A percentile compares a stretch with the other conserved stretches of the same genome.
phyloP scores from a whole-genome alignment of 2,888 invertebrate species.

The Cephalotes varians region DNA sequence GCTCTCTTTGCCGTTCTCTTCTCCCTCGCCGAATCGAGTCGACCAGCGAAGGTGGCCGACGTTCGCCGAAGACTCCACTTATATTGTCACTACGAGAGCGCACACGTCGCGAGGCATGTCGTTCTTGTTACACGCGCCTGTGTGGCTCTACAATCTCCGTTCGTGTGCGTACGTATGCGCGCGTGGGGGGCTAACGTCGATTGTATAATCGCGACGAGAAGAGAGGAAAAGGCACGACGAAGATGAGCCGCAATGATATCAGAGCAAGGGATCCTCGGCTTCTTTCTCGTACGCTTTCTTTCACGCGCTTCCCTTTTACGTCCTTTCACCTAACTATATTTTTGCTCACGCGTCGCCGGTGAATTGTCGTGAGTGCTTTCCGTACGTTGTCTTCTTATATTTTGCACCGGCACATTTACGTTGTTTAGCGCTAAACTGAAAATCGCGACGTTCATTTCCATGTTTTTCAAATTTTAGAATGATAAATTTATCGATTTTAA shows the following conservation, averaged over 20 bases:
- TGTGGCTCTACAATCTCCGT: conserved; percentile 13
- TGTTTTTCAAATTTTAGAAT: background rate
- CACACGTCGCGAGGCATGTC: conserved; percentile 64
- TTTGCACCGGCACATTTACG: background rate
- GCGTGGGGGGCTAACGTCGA: conserved; percentile 68
- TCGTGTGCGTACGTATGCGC: conserved; percentile 46
- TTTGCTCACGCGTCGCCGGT: conserved; percentile 15
- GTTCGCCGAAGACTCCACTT: conserved; percentile 72
- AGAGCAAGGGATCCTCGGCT: conserved; percentile 71
- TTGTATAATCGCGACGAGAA: conserved; percentile 76
- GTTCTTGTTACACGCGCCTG: conserved; percentile 52
- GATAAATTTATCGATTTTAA: background rate
- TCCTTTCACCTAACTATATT: conserved; percentile 37
- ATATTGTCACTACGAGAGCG: conserved; percentile 77
- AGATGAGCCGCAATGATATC: conserved; percentile 73
- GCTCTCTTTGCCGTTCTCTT: conserved; percentile 45
- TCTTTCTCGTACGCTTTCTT: conserved; percentile 50
- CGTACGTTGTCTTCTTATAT: conserved; percentile 14
- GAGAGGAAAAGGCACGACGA: conserved; percentile 57
- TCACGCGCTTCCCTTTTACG: conserved; percentile 60
- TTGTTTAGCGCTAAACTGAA: background rate
- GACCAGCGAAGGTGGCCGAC: conserved; percentile 68
- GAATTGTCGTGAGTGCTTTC: background rate
- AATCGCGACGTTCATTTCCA: background rate
- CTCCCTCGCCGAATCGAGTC: conserved; percentile 11